Evolutionary conservation across 37 sponge, comb jelly and placozoan species (phyloP), one percentile per base, ranked within the genome.

Genomic region (Beroe forskalii): DNA sequence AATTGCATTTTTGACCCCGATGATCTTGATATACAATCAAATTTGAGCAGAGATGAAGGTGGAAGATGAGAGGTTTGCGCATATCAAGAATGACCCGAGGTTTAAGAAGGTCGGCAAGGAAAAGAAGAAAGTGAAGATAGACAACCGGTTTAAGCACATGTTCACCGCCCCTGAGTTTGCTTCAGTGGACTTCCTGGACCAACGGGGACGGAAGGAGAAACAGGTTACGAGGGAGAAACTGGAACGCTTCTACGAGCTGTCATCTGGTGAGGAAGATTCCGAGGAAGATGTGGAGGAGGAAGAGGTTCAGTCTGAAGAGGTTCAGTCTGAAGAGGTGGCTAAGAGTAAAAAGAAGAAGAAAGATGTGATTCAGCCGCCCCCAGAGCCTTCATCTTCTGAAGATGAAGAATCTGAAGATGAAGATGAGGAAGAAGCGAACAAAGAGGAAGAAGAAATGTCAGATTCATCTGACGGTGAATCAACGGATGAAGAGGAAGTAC

Each of bases 111-210:
- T 44, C 55, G 86, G 86, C 4, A 80, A 80, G 35, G 55, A 41
- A 12, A 80, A 80, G 31, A 8, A 37, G 30, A 80, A 80, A 37
- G 86, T 80, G 14, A 80, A 80, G 55, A 80, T 80, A 41, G 86
- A 80, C 48, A 80, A 80, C 86, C 43, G 86, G 2, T 80, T 80
- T 25, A 41, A 80, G 55, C 86, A 80, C 86, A 80, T 80, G 86
- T 80, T 80, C 27, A 80, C 86, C 17, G 86, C 44, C 12, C 86
- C 86, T 25, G 55, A 44, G 55, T 80, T 80, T 23, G 22, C 44
- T 25, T 80, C 86, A 14, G 86, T 80, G 8, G 86, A 80, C 30
- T 80, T 80, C 31, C 8, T 80, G 27, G 86, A 80, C 22, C 27
- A 44, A 24, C 37, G 86, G 27, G 86, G 86, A 22, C 37, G 86